These are phyloP conservation scores for Corbicula japonica DNA, from an alignment of 2,888 invertebrate genomes.

Conservation along the genomic window DNA sequence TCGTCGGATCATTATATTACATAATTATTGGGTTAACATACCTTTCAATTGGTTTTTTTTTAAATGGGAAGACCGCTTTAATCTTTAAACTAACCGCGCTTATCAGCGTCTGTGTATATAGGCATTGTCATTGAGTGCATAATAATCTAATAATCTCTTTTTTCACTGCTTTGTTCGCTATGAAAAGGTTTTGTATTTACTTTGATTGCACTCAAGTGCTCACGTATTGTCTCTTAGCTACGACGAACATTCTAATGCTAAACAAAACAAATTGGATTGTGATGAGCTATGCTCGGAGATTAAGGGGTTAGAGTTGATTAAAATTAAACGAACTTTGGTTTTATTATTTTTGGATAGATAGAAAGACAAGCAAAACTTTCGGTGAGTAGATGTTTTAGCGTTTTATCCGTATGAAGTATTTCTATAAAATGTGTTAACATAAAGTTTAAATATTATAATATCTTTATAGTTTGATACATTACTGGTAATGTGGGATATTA, in stretches of 20 bases:
- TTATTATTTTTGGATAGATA: background rate
- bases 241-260: slow-evolving; percentile 11
- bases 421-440: background rate
- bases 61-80: slow-evolving; percentile 4
- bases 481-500: too few species aligned
- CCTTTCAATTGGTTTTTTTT: background rate
- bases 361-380: background rate
- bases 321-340: background rate
- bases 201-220: slow-evolving; percentile 54
- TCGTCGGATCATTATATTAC: background rate
- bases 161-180: slow-evolving; percentile 48
- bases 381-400: background rate
- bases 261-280: slow-evolving; percentile 48
- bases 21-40: too few species aligned
- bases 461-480: background rate
- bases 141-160: slow-evolving; percentile 51
- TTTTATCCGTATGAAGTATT: background rate
- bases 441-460: background rate
- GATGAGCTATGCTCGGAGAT: slow-evolving; percentile 1
- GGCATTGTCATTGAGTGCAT: slow-evolving; percentile 23
- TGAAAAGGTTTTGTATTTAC: slow-evolving; percentile 52
- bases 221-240: slow-evolving; percentile 57
- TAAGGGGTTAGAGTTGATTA: background rate
- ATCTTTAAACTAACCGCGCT: slow-evolving; percentile 9
- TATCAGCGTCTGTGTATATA: slow-evolving; percentile 27